phyloP scores from a whole-genome alignment of 30 jellyfish, hydroid and myxozoan species.

The Hydractinia echinata region DNA sequence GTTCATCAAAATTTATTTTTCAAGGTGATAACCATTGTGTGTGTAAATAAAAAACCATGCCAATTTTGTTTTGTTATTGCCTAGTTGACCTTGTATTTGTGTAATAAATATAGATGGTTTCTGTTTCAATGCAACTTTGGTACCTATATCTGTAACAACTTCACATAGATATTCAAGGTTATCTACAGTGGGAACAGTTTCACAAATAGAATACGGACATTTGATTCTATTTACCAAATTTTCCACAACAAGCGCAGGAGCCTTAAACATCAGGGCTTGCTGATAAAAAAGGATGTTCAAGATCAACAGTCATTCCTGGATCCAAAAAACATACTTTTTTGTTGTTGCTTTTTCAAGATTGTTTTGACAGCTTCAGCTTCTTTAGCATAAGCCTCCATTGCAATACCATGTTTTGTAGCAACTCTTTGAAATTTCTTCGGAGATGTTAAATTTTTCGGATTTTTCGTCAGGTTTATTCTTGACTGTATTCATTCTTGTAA shows the following conservation, averaged over 20 bases:
- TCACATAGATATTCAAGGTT: background rate
- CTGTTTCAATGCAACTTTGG: background rate
- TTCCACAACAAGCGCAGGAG: conserved; percentile 7
- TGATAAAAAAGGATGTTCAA: background rate
- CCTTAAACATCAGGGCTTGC: background rate
- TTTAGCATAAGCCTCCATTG: conserved; percentile 5
- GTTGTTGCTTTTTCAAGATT: background rate
- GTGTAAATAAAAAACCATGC: conserved; percentile 11
- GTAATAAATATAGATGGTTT: background rate
- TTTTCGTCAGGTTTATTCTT: background rate
- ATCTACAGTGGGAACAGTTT: background rate
- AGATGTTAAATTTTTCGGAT: background rate
- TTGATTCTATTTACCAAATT: background rate
- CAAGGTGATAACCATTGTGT: background rate
- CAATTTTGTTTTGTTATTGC: background rate
- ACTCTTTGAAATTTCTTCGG: no score
- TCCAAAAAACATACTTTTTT: background rate
- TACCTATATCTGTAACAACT: background rate
- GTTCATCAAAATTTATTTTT: conserved; percentile 6
- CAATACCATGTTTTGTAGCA: conserved; percentile 12
- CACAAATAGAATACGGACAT: conserved; percentile 10
- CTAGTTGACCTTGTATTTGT: conserved; percentile 17
- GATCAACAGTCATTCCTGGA: background rate
- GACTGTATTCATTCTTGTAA: background rate
- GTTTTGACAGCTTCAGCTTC: background rate